Conservation (phyloP, 64 coral and sea anemone genomes). For the Trachythela sp. region DNA sequence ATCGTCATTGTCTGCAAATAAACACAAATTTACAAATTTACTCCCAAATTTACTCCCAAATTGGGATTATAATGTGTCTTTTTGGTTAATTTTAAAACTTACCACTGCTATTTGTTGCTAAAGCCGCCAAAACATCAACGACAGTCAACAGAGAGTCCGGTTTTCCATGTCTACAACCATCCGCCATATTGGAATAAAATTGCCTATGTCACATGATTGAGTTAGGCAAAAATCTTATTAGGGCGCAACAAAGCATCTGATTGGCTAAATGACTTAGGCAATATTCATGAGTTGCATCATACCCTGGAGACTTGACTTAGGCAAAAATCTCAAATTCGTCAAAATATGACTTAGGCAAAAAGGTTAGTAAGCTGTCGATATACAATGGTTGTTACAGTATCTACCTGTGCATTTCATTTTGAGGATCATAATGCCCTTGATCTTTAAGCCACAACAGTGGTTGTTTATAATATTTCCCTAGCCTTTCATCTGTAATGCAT, state of each 20-base stretch:
- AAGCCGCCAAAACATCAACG: background rate
- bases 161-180: background rate
- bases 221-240: background rate
- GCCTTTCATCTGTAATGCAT: too few species aligned
- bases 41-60: background rate
- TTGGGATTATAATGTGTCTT: background rate
- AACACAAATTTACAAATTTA: background rate
- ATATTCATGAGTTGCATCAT: background rate
- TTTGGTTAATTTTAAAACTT: background rate
- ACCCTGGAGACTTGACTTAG: background rate
- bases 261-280: background rate
- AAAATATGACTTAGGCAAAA: background rate
- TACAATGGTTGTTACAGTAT: too few species aligned
- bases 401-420: too few species aligned
- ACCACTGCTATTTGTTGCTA: background rate
- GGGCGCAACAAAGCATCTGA: background rate
- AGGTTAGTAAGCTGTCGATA: constrained; percentile 19
- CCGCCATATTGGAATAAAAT: background rate
- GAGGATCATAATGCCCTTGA: too few species aligned
- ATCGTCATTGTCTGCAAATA: background rate
- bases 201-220: too few species aligned
- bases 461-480: too few species aligned
- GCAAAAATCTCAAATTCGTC: background rate
- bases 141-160: background rate
- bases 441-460: too few species aligned